Percentiles rank a stretch among this genome's conserved stretches.
Evolutionary conservation across 1,140 invertebrate species (phyloP).

Genomic region (Drosophila yakuba): DNA sequence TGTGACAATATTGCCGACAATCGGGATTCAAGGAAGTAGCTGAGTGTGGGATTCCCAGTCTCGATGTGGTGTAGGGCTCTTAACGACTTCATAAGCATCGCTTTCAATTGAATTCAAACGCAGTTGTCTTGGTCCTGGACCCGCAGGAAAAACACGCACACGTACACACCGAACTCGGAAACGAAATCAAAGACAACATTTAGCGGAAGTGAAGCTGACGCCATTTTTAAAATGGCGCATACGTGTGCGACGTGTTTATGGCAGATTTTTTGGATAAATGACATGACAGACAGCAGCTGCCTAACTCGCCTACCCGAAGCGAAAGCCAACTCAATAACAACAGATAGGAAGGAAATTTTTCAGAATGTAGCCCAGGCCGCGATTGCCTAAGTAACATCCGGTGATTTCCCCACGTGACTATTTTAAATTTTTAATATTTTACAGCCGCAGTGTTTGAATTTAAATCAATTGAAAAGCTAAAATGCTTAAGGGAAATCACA

Average conservation of each 20-base stretch:
- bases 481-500: not conserved
- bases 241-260: constrained; percentile 79
- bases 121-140: constrained; percentile 33
- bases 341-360: constrained; percentile 10
- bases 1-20: constrained; percentile 72
- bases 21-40: constrained; percentile 19
- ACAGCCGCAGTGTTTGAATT: not conserved
- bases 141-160: not conserved
- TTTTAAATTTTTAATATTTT: not conserved
- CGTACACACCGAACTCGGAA: constrained; percentile 2
- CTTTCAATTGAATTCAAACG: constrained; percentile 71
- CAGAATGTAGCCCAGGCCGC: constrained; percentile 1
- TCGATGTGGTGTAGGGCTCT: not conserved
- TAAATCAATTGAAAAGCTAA: not conserved
- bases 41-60: not conserved
- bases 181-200: constrained; percentile 27
- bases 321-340: constrained; percentile 60
- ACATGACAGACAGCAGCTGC: constrained; percentile 50
- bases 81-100: constrained; percentile 77
- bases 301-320: constrained; percentile 22
- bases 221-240: constrained; percentile 75
- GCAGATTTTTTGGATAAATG: constrained; percentile 55
- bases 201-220: constrained; percentile 66
- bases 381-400: constrained; percentile 7
- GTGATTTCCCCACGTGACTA: constrained; percentile 21